Evolutionary conservation across 2,797 vertebrate species (phyloP).

Genomic region (Hephaestus fuliginosus): DNA sequence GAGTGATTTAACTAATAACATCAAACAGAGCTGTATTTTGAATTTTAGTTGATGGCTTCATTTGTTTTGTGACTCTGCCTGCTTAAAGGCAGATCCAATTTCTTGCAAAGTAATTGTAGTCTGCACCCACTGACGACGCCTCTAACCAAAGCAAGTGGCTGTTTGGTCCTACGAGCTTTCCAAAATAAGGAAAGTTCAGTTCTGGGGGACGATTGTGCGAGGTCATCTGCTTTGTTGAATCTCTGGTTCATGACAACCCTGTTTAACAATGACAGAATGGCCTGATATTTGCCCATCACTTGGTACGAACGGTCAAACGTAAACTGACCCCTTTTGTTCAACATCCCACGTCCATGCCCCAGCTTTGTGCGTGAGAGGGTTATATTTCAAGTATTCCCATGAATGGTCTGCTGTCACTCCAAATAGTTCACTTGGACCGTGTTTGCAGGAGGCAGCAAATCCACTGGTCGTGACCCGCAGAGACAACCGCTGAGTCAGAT

Average conservation of each 20-base stretch:
- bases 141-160: conserved; percentile 42
- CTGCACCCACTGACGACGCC: conserved; percentile 14
- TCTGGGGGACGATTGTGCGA: background rate
- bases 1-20: background rate
- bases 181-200: conserved; percentile 20
- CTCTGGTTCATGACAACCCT: background rate
- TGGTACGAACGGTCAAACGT: background rate
- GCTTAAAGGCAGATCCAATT: conserved; percentile 35
- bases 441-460: conserved; percentile 54
- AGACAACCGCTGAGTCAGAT: conserved; percentile 77
- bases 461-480: conserved; percentile 44
- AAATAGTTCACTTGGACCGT: conserved; percentile 22
- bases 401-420: conserved; percentile 32
- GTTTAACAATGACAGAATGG: background rate
- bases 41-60: background rate
- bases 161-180: conserved; percentile 25
- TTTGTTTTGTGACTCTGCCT: conserved; percentile 39
- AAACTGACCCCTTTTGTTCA: background rate
- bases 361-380: conserved; percentile 8
- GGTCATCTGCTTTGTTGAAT: conserved; percentile 23
- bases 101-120: conserved; percentile 44
- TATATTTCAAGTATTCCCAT: conserved; percentile 15
- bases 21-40: conserved; percentile 2
- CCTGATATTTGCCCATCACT: conserved; percentile 12
- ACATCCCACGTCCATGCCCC: background rate